These are phyloP conservation scores for Iphiclides podalirius DNA, from an alignment of 2,888 invertebrate genomes.

Conservation along the genomic window DNA sequence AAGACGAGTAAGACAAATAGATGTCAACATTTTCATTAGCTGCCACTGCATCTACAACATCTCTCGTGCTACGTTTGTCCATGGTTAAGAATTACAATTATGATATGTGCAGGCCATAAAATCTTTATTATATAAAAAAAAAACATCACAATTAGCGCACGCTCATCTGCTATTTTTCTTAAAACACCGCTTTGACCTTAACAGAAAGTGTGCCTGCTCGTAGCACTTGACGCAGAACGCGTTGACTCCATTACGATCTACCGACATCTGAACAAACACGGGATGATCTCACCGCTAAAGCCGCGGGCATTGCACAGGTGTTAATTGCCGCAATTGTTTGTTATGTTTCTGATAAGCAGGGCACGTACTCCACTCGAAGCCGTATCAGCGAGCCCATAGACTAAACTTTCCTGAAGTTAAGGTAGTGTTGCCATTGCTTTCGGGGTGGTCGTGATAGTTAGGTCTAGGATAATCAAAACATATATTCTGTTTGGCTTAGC, in stretches of 20 bases:
- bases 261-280: constrained; percentile 58
- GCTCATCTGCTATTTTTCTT: no score
- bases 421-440: constrained; percentile 3
- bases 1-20: no score
- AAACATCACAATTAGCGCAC: no score
- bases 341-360: constrained; percentile 20
- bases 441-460: constrained; percentile 5
- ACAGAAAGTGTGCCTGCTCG: constrained; percentile 45
- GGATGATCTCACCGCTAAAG: constrained; percentile 53
- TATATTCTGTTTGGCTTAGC: background rate
- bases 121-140: no score
- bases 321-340: constrained; percentile 25
- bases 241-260: constrained; percentile 42
- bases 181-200: no score
- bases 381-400: constrained; percentile 2
- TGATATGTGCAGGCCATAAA: no score
- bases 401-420: background rate
- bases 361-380: constrained; percentile 4
- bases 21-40: no score
- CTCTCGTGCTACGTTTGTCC: no score
- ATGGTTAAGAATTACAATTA: no score
- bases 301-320: constrained; percentile 29
- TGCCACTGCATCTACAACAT: no score
- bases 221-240: constrained; percentile 49
- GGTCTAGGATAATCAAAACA: background rate